Base-by-base conservation (phyloP, 2,888 invertebrate species). In the Entomobrya proxima region DNA sequence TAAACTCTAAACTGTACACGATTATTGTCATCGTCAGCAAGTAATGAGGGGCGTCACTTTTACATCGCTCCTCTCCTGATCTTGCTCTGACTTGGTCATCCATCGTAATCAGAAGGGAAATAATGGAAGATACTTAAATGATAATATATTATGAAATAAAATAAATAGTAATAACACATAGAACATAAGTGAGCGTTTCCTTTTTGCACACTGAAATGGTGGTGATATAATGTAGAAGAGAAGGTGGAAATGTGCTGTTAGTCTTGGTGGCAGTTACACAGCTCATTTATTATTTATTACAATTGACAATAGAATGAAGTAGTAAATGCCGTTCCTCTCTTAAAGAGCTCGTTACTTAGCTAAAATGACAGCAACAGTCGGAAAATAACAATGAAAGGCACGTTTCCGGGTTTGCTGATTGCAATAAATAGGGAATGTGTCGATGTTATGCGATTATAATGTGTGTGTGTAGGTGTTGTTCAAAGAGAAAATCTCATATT, bases 31-130 rank as follows among this genome's bases (percentile, higher is more conserved):
- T 81, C 81, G 21, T 75, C 52, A 32, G 78, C 72, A 77, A 32
- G 87, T 89, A 89, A 89, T 89, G 89, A 89, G 88, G 88, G 89
- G 89, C 89, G 89, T 88, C 72, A 76, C 81, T 47, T 30, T 32
- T 52, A 4, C 24, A 32, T 80, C 32, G 47, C 21, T n/a, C 3
- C 13, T 24, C 9, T 72, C 18, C 32, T 18, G 24, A 61, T 82
- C 75, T 80, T 81, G 87, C 85, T 83, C 85, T 85, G 81, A 87
- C 87, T 86, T 85, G 86, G 64, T 82, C 80, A 86, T 88, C 86
- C 86, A 64, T 55, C 84, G 67, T 77, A 76, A 76, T 83, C 83
- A 64, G 37, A 35, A 18, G 55, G 47, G 44, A 61, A 35, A 67
- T 72, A 72, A 72, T 47, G 47, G 72, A 47, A 44, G 72, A 47